phyloP scores from a whole-genome alignment of 2,888 invertebrate genomes.

The Meloe dianella region DNA sequence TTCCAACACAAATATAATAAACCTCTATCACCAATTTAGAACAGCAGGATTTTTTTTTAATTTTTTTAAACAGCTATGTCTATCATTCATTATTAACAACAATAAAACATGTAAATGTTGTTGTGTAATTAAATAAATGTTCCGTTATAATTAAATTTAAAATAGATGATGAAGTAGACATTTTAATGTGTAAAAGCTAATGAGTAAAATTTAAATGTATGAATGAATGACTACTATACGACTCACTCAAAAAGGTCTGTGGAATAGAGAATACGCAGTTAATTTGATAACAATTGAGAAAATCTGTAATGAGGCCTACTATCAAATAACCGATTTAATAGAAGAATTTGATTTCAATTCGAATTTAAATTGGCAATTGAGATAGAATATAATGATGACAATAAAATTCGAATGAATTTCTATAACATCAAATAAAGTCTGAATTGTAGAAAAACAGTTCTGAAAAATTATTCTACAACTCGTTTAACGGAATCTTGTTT shows the following conservation, averaged over 20 bases:
- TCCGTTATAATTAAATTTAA: slow-evolving; percentile 9
- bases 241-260: neutral
- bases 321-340: neutral
- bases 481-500: no score
- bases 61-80: slow-evolving; percentile 7
- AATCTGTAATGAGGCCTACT: neutral
- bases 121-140: slow-evolving; percentile 9
- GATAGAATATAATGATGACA: neutral
- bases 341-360: slow-evolving; percentile 1
- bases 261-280: neutral
- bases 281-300: neutral
- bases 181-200: neutral
- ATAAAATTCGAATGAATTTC: neutral
- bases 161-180: neutral
- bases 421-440: neutral
- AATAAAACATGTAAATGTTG: neutral
- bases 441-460: neutral
- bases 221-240: neutral
- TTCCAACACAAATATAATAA: slow-evolving; percentile 11
- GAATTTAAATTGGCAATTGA: neutral
- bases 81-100: slow-evolving; percentile 14
- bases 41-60: slow-evolving; percentile 9
- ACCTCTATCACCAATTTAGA: neutral
- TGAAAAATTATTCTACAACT: no score
- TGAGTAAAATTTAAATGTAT: neutral